Conservation (phyloP, 2,797 vertebrate genomes). For the Vultur gryphus region DNA sequence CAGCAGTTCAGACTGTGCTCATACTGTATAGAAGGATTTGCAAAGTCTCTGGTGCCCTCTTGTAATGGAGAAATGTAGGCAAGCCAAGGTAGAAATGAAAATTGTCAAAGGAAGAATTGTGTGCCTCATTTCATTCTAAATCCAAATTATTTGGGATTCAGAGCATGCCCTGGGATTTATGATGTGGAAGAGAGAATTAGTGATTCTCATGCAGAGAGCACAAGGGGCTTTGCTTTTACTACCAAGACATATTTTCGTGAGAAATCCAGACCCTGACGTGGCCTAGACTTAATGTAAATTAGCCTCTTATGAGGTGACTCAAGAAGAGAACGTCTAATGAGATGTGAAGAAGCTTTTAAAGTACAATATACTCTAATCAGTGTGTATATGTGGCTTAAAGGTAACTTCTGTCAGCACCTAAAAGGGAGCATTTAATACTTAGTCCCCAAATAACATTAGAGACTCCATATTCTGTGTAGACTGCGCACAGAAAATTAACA, state of each 20-base stretch:
- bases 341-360: constrained; percentile 52
- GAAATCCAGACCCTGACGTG: not conserved
- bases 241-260: not conserved
- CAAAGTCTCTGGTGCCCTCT: not conserved
- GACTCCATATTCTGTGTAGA: not conserved
- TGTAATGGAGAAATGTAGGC: not conserved
- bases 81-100: not conserved
- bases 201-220: not conserved
- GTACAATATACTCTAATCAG: not conserved
- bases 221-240: not conserved
- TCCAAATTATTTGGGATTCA: constrained; percentile 5
- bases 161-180: constrained; percentile 4
- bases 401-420: constrained; percentile 17
- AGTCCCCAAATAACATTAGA: not conserved
- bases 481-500: not conserved
- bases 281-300: constrained; percentile 19
- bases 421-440: not conserved
- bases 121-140: not conserved
- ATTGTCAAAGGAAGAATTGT: not conserved
- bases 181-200: not conserved
- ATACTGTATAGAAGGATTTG: not conserved
- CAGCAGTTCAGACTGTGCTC: not conserved
- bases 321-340: constrained; percentile 14
- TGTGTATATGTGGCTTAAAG: not conserved
- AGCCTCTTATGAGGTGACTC: not conserved